Evolutionary conservation across 2,797 vertebrate genomes (phyloP).

Genomic region (Dermochelys coriacea): DNA sequence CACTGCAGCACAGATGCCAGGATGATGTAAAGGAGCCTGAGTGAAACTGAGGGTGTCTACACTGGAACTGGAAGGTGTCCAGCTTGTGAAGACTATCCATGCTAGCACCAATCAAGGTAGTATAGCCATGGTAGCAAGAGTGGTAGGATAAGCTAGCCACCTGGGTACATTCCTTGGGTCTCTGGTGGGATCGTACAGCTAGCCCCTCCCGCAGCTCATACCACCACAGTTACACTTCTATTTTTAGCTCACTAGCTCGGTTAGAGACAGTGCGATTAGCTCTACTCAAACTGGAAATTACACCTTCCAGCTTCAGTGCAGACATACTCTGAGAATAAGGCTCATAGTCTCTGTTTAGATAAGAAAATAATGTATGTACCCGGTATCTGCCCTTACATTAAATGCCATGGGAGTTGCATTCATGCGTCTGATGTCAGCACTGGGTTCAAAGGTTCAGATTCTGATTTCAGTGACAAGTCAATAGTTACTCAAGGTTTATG

Average conservation of each 20-base stretch:
- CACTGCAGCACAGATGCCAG: background rate
- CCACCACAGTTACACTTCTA: background rate
- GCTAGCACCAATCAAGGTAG: background rate
- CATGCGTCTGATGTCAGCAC: background rate
- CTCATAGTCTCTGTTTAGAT: background rate
- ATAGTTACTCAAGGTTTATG: background rate
- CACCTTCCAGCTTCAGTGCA: background rate
- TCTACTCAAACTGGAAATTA: background rate
- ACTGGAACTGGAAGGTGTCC: background rate
- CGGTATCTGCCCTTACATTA: rapidly evolving
- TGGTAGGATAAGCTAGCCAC: background rate
- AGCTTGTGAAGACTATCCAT: background rate
- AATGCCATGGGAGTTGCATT: background rate
- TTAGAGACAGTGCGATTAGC: background rate
- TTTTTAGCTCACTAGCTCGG: too few species aligned
- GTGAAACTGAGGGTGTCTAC: background rate
- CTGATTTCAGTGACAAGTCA: background rate
- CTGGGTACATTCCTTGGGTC: background rate
- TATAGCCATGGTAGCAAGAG: background rate
- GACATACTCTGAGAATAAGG: background rate
- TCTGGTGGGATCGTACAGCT: background rate
- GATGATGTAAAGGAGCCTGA: background rate
- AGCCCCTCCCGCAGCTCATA: background rate
- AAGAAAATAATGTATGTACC: background rate
- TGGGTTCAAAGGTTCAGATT: background rate